phyloP scores from a whole-genome alignment of 2,797 vertebrate species.

The Pipistrellus nathusii region DNA sequence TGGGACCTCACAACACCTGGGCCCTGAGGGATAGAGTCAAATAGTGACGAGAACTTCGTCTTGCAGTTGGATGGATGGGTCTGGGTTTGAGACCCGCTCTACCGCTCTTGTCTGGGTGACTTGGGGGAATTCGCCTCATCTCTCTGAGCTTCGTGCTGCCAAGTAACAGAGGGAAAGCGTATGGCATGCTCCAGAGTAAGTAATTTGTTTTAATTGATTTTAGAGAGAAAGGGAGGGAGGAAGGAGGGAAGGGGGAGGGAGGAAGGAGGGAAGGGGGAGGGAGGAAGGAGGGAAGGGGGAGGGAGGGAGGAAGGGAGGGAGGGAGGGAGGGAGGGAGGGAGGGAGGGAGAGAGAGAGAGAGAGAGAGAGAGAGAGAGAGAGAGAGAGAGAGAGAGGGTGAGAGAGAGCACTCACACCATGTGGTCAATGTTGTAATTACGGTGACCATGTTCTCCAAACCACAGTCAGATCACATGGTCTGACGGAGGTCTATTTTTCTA shows the following conservation, averaged over 20 bases:
- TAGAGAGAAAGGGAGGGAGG: not conserved
- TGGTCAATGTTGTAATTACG: slow-evolving; percentile 77
- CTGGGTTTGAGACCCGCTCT: not conserved
- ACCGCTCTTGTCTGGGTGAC: not conserved
- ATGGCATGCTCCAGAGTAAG: not conserved
- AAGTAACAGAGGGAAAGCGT: not conserved
- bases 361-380: not conserved
- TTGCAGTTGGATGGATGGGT: not conserved
- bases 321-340: too few relatives aligned
- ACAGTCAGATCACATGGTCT: slow-evolving; percentile 71
- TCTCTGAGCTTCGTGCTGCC: not conserved
- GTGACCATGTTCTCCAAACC: slow-evolving; percentile 75
- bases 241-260: too few relatives aligned
- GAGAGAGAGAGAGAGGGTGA: not conserved
- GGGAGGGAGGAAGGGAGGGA: not conserved
- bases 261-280: not conserved
- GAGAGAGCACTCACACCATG: slow-evolving; percentile 50
- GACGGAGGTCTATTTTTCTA: slow-evolving; percentile 77
- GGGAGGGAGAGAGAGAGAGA: too few relatives aligned
- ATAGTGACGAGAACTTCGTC: not conserved
- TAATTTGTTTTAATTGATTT: not conserved
- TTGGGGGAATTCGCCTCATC: not conserved
- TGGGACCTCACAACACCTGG: not conserved
- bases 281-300: too few relatives aligned
- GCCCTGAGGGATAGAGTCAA: not conserved